phyloP scores from a whole-genome alignment of 1,140 invertebrate genomes.

The Meteorus sp. region DNA sequence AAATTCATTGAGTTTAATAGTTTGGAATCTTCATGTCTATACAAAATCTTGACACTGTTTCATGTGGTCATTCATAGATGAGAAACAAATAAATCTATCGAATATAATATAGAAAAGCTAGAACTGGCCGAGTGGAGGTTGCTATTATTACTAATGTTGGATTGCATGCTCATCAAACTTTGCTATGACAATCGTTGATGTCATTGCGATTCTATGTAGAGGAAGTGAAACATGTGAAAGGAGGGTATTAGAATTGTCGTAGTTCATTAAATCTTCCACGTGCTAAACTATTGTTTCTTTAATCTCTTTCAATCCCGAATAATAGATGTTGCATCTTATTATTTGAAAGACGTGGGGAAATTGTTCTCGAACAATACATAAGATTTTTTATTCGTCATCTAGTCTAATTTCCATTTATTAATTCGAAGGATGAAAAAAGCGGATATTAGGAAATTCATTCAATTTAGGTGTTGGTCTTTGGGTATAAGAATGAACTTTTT shows the following conservation, averaged over 20 bases:
- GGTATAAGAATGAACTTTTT: no score
- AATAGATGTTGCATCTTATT: conserved; percentile 6
- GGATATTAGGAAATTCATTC: no score
- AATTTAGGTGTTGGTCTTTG: no score
- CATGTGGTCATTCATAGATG: no score
- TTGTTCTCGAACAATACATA: neutral
- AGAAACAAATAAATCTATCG: no score
- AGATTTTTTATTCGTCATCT: neutral
- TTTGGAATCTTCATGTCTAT: no score
- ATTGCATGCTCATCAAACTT: neutral
- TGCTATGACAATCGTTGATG: neutral
- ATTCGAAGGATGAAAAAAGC: no score
- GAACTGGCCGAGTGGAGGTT: no score
- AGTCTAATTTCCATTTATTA: neutral
- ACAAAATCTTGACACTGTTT: no score
- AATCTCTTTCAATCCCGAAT: conserved; percentile 14
- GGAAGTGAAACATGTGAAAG: neutral
- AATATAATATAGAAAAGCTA: no score
- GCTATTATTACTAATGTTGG: neutral
- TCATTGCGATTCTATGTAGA: neutral
- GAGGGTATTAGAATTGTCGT: neutral
- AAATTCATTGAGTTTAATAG: no score
- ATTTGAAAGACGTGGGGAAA: neutral
- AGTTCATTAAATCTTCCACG: conserved; percentile 1
- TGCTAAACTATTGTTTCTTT: conserved; percentile 1